Evolutionary conservation across 2,797 vertebrate genomes (phyloP).

Genomic region (Artibeus lituratus): DNA sequence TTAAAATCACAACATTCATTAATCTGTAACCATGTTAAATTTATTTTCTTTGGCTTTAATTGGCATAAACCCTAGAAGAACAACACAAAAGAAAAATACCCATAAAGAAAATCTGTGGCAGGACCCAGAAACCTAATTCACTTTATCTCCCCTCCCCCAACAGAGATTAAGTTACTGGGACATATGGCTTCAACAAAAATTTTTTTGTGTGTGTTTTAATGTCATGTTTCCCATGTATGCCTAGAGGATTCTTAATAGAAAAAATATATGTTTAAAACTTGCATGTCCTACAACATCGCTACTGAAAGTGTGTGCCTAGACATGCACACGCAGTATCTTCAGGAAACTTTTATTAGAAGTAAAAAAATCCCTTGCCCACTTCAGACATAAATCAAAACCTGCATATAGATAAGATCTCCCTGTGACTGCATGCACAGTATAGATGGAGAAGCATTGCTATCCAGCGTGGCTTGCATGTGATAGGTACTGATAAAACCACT

Average conservation of each 20-base stretch:
- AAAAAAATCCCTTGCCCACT: background rate
- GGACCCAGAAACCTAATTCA: background rate
- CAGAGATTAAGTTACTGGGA: background rate
- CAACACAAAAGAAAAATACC: background rate
- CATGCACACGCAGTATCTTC: background rate
- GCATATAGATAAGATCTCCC: background rate
- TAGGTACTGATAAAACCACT: background rate
- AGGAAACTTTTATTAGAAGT: background rate
- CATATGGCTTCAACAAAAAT: background rate
- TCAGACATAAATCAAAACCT: background rate
- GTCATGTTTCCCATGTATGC: background rate
- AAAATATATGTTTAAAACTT: background rate
- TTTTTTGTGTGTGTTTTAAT: background rate
- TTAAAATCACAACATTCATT: constrained; percentile 20
- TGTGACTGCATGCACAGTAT: background rate
- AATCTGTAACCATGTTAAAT: background rate
- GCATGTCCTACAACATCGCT: background rate
- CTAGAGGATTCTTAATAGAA: background rate
- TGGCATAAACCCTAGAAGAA: background rate
- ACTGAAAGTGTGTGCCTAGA: background rate
- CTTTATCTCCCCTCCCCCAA: background rate
- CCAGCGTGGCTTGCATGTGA: background rate
- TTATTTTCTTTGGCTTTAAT: constrained; percentile 19
- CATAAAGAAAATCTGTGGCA: background rate
- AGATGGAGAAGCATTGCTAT: background rate